Base-by-base conservation (phyloP, 2,888 invertebrate genomes). In the Bunonema sp. region DNA sequence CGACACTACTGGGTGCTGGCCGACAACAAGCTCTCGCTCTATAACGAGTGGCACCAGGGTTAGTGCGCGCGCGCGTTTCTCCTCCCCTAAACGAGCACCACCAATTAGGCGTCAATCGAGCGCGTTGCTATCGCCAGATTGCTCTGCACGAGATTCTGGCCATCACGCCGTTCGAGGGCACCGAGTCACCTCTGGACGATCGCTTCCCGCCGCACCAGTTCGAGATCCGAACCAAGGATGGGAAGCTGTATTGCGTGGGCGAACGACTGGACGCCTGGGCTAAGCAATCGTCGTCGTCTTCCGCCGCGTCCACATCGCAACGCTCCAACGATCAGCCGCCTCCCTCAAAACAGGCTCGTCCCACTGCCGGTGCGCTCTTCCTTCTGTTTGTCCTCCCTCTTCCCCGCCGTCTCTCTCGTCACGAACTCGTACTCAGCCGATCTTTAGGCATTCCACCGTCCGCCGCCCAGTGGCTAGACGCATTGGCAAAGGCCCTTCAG, bases 1-100 rank as follows among this genome's bases (percentile, higher is more conserved):
- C 50, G 60, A 33, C 65, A 68, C 42, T 69, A 67, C 40, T 68
- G 68, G 68, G 45, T 63, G 34, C 49, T 68, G 39, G 45, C 49
- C 18, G 54, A 60, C 43, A 54, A 59, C 38, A 50, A 48, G 24
- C 56, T 68, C 34, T 47, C 48, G 24, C 44, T 68, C 42, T 68
- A 61, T 48, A 59, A 63, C 41, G 65, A 67, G 39, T 57, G n/a
- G n/a, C n/a, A n/a, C n/a, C n/a, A n/a, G n/a, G n/a, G n/a, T n/a
- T n/a, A n/a, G n/a, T n/a, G n/a, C n/a, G n/a, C n/a, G n/a, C n/a
- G n/a, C n/a, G n/a, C n/a, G n/a, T n/a, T n/a, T n/a, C n/a, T n/a
- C n/a, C n/a, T n/a, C n/a, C n/a, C n/a, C n/a, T n/a, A n/a, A n/a
- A n/a, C n/a, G n/a, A n/a, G n/a, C n/a, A n/a, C n/a, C n/a, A n/a